A percentile compares a stretch with the other conserved stretches of the same genome.
Evolutionary conservation across 2,888 invertebrate genomes (phyloP).

Genomic region (Hypselothyrea guttata): DNA sequence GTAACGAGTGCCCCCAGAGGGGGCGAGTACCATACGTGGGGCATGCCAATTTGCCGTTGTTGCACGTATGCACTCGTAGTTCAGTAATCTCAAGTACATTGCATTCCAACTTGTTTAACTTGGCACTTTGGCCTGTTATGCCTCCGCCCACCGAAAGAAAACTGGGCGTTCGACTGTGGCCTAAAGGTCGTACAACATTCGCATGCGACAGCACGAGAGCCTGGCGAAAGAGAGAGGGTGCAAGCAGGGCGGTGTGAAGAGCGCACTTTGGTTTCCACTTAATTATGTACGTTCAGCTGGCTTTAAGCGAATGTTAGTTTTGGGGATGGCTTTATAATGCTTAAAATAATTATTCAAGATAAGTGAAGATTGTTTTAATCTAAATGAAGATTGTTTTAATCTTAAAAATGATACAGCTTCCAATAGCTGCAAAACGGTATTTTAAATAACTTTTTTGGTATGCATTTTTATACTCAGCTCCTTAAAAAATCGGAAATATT

Average conservation of each 20-base stretch:
- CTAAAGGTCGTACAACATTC: slow-evolving; percentile 40
- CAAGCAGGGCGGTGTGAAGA: background rate
- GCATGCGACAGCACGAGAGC: slow-evolving; percentile 24
- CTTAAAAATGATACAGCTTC: too few species aligned
- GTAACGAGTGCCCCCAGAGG: background rate
- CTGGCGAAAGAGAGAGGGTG: slow-evolving; percentile 19
- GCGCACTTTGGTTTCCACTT: too few species aligned
- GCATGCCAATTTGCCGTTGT: slow-evolving; percentile 37
- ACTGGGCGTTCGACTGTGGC: slow-evolving; percentile 16
- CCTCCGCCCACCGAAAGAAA: slow-evolving; percentile 2
- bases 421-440: too few species aligned
- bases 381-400: too few species aligned
- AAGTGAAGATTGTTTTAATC: too few species aligned
- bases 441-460: too few species aligned
- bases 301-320: too few species aligned
- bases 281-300: too few species aligned
- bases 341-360: too few species aligned
- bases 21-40: slow-evolving; percentile 25
- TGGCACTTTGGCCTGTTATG: slow-evolving; percentile 47
- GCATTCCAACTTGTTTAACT: slow-evolving; percentile 57
- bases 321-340: too few species aligned
- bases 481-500: too few species aligned
- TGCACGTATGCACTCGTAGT: slow-evolving; percentile 51
- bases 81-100: slow-evolving; percentile 54
- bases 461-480: too few species aligned